Evolutionary conservation across 2,888 invertebrate genomes (phyloP), one percentile per base, ranked within the genome.

Genomic region (Baccha elongata): DNA sequence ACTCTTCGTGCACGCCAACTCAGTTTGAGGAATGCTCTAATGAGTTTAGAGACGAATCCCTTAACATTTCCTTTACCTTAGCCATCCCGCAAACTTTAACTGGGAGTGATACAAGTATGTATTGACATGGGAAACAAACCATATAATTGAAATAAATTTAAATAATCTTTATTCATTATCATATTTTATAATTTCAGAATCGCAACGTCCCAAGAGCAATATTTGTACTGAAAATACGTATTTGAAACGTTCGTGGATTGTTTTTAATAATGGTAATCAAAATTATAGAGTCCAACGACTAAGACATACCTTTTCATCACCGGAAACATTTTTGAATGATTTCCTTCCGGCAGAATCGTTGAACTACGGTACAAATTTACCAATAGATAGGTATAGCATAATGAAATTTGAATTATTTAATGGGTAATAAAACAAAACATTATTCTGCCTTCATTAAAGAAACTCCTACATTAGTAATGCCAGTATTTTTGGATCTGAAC

Each of bases 21-120:
- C 88, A 88, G 87, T 86, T 88, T 84, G 90, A 90, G 86, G 90
- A 90, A 85, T 87, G 87, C 86, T 89, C 89, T 84, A 87, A 88
- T 79, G 89, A 88, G 85, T 90, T 89, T 85, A 86, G 88, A 85
- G 90, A 90, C 86, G 87, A 88, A 75, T 89, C 91, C 68, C 88
- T 90, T 86, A 88, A 90, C 86, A 90, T 91, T 87, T 91, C 91
- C 73, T 88, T 90, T 87, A 88, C 90, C 85, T 81, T 90, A 86
- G 89, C 89, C 10, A 86, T 90, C 68, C 88, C 90, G 32, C 85
- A 84, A 42, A 75, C 81, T 15, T 58, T 84, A 46, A 76, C 85
- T 58, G 84, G 81, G 26, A 85, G 67, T 48, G 87, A 87, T 75
- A 80, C 69, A 71, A 85, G 87, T 86, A 84, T 85, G 86, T 84